Base-by-base conservation (phyloP, 2,888 invertebrate species). In the Pyrocoelia pectoralis region DNA sequence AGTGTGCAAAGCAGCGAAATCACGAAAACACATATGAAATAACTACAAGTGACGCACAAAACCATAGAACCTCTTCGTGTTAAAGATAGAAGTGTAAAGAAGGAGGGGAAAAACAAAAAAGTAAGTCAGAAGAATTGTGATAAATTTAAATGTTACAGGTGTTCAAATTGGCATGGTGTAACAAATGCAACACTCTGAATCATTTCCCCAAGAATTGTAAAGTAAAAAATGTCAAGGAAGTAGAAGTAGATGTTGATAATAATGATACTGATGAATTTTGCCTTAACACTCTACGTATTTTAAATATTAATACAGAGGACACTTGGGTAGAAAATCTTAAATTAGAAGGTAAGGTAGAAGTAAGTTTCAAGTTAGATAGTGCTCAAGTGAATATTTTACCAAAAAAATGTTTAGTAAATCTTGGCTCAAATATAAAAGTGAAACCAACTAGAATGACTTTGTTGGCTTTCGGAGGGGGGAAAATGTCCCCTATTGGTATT, bases 1-100 rank as follows among this genome's bases (percentile, higher is more conserved):
- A 14, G 9, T 51, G 15, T 67, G 68, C 38, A 56, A 56, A 58
- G 61, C 67, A 13, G 54, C 60, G 9, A 65, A 68, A 60, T 8
- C 48, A 43, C 53, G 1, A 51, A 60, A 49, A 13, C 43, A n/a
- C 66, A 66, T 57, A 56, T 56, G 5, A 60, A 56, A 17, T 15
- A 33, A n/a, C 17, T 56, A 17, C 49, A 48, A 14, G 49, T 14
- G 14, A 15, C 41, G 8, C 13, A 15, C 12, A 13, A 12, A 13
- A 15, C 14, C 13, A 4, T 43, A 43, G 41, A 43, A 43, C 6
- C 41, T 8, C 13, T 43, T 15, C 13, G 41, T 43, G 13, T 43
- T 14, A 43, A 43, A 15, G 41, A 43, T 15, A 38, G 10, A n/a
- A n/a, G n/a, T 38, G 41, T 15, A 4, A 43, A 43, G 41, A 43